phyloP scores from a whole-genome alignment of 2,888 invertebrate genomes.

The Minunthozetes semirufus region DNA sequence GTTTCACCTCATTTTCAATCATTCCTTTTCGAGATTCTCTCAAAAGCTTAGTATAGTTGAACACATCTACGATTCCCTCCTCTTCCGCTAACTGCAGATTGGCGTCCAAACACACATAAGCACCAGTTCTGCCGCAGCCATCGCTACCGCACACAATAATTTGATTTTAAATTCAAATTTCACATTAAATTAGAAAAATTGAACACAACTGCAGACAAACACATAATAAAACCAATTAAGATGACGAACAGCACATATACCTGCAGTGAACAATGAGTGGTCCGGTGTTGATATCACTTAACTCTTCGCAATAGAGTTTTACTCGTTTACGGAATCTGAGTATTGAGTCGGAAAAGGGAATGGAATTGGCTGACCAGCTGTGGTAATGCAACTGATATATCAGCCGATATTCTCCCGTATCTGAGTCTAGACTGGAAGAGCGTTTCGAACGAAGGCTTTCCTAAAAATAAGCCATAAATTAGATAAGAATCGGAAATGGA shows the following conservation, averaged over 20 bases:
- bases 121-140: constrained; percentile 91
- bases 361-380: constrained; percentile 96
- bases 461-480: not conserved
- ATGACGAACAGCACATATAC: constrained; percentile 54
- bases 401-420: constrained; percentile 61
- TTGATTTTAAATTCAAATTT: not conserved
- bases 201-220: too few relatives aligned
- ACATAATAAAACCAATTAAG: too few relatives aligned
- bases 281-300: constrained; percentile 51
- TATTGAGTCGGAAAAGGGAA: constrained; percentile 89
- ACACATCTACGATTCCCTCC: constrained; percentile 82
- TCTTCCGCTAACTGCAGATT: constrained; percentile 88
- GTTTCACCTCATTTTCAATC: constrained; percentile 59
- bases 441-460: not conserved
- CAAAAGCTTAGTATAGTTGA: constrained; percentile 82
- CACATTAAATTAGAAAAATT: not conserved
- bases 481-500: too few relatives aligned
- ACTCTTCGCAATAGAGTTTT: constrained; percentile 45
- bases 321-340: constrained; percentile 88
- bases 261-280: constrained; percentile 98
- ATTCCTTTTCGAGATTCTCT: constrained; percentile 82
- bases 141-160: constrained; percentile 57
- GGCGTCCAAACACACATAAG: constrained; percentile 87
- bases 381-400: constrained; percentile 95
- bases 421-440: not conserved